These are phyloP conservation scores for Valencia hispanica DNA, from an alignment of 2,797 vertebrate genomes.

Conservation along the genomic window DNA sequence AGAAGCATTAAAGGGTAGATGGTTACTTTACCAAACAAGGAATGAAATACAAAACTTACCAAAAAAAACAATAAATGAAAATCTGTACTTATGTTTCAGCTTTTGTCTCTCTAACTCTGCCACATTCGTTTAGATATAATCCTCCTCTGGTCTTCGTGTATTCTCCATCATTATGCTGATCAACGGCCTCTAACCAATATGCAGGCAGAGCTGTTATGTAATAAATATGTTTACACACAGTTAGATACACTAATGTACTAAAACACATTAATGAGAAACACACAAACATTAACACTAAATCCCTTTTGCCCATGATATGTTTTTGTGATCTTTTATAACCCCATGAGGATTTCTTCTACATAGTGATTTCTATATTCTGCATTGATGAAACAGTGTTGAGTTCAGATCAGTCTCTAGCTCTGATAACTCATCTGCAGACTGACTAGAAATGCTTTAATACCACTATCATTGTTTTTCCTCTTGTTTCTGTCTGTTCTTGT, in stretches of 20 bases:
- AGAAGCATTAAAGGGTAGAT: background rate
- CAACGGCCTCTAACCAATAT: conserved; percentile 59
- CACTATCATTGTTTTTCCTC: background rate
- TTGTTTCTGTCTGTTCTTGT: background rate
- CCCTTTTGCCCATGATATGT: conserved; percentile 31
- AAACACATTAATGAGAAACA: conserved; percentile 28
- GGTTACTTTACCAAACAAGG: background rate
- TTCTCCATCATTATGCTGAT: conserved; percentile 53
- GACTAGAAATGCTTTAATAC: background rate
- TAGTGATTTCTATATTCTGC: background rate
- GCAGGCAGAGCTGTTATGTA: conserved; percentile 57
- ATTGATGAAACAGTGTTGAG: background rate
- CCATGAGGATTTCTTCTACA: conserved; percentile 13
- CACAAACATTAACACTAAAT: conserved; percentile 48
- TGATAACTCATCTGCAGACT: background rate
- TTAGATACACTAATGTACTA: conserved; percentile 41
- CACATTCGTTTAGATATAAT: conserved; percentile 34
- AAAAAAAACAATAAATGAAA: background rate
- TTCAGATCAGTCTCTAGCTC: background rate
- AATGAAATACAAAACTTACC: background rate
- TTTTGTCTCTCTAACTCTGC: background rate
- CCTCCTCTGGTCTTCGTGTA: conserved; percentile 46
- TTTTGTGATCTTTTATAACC: conserved; percentile 27
- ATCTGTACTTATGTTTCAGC: background rate
- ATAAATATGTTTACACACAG: conserved; percentile 41